A percentile compares a stretch with the other conserved stretches of the same genome.
Conservation (phyloP, 1,140 invertebrate species). For the Drosophila setifemur region DNA sequence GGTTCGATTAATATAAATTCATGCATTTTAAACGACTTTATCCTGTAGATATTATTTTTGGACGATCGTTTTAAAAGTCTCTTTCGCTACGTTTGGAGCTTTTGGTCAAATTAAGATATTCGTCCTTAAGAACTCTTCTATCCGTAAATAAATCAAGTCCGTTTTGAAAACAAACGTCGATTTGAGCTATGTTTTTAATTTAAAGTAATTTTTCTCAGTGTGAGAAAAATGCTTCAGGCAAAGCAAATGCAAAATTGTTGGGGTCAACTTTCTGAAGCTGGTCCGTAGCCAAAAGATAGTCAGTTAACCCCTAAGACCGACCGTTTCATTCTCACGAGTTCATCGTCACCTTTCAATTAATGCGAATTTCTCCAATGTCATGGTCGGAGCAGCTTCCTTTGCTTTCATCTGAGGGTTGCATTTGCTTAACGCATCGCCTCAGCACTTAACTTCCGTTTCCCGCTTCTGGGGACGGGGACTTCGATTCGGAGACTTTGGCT, state of each 20-base stretch:
- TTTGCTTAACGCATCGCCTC: conserved; percentile 80
- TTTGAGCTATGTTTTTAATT: no score
- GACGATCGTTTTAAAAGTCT: no score
- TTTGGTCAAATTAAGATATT: no score
- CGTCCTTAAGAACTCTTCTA: no score
- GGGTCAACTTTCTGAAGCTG: conserved; percentile 20
- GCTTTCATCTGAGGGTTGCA: conserved; percentile 69
- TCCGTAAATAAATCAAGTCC: no score
- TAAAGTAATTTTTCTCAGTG: neutral
- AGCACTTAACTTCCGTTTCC: conserved; percentile 82
- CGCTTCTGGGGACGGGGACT: conserved; percentile 36
- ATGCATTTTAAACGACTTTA: no score
- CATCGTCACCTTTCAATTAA: conserved; percentile 72
- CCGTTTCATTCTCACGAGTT: neutral
- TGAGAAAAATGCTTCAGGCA: conserved; percentile 46
- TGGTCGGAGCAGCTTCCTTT: conserved; percentile 56
- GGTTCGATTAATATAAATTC: no score
- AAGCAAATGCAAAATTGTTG: conserved; percentile 49
- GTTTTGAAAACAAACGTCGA: no score
- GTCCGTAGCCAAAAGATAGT: conserved; percentile 26
- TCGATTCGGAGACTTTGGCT: conserved; percentile 8
- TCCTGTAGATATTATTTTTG: no score
- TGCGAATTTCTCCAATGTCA: conserved; percentile 74
- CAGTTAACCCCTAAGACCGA: conserved; percentile 14
- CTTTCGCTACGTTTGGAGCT: no score